These are phyloP conservation scores for Grammomys dolichurus DNA, from an alignment of 2,113 vertebrate genomes.

Conservation along the genomic window DNA sequence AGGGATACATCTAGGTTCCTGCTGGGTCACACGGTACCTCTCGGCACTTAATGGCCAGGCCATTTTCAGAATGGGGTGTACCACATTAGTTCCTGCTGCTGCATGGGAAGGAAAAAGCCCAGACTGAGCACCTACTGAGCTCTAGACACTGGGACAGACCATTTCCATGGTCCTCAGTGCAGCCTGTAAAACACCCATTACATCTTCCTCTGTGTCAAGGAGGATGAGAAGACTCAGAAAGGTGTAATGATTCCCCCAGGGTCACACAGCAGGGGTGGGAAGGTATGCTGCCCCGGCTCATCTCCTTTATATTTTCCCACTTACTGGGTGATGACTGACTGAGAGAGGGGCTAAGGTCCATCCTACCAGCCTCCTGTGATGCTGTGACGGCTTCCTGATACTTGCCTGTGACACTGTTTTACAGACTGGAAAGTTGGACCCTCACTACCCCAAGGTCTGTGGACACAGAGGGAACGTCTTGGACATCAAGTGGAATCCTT, in stretches of 20 bases:
- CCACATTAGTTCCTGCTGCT: background rate
- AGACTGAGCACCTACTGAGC: background rate
- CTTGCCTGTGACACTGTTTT: constrained; percentile 63
- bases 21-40: background rate
- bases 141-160: background rate
- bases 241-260: background rate
- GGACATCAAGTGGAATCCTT: constrained; percentile 97
- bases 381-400: background rate
- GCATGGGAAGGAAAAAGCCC: background rate
- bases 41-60: background rate
- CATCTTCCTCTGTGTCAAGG: background rate
- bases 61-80: background rate
- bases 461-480: constrained; percentile 94
- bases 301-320: background rate
- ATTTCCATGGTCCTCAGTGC: background rate
- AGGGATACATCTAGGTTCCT: background rate
- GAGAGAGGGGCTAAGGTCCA: background rate
- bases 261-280: background rate
- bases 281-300: background rate
- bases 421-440: constrained; percentile 96
- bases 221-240: background rate
- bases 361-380: background rate
- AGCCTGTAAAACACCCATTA: background rate
- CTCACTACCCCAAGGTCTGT: constrained; percentile 92
- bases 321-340: background rate